Base-by-base conservation (phyloP, 2,888 invertebrate genomes). In the Hedya salicella region DNA sequence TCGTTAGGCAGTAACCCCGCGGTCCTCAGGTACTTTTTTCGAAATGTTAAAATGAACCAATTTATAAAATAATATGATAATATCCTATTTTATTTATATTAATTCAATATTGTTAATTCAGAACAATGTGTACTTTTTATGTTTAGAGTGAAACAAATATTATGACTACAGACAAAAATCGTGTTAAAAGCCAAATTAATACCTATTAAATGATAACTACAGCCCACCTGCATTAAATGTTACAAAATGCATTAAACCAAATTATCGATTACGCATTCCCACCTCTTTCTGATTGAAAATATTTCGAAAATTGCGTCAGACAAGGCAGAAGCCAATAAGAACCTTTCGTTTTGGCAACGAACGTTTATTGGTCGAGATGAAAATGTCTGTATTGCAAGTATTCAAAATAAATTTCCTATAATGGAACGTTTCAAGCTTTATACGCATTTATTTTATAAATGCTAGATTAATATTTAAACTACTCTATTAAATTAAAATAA, bases 301-400 rank as follows among this genome's bases (percentile, higher is more conserved):
- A 71, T 73, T 80, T 76, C 69, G 77, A 81, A 80, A 79, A 75
- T 85, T 84, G 80, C 85, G 78, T 85, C 85, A 85, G 40, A 77
- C 77, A 78, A 77, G 39, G 9, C 39, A 36, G 32, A 36, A 9
- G 19, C 56, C 54, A 61, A 67, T 67, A 17, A 25, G 21, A 49
- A 25, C 3, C n/a, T 21, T 32, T 36, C 5, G 4, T 54, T 66
- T 66, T 54, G 42, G 48, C 53, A 54, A 13, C 40, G 19, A n/a
- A 9, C 46, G 40, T 14, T 61, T 11, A 70, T 70, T 73, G 70
- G 70, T 63, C 48, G 21, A 39, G 40, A 13, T 14, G 9, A 19
- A 32, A 40, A 32, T 0, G 3, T 3, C 9, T 21, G 54, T 54
- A 48, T 61, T 61, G 54, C 66, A 40, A 60, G 46, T 17, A 9